Conservation (phyloP, 23 tunicate species). For the Ciona savignyi region DNA sequence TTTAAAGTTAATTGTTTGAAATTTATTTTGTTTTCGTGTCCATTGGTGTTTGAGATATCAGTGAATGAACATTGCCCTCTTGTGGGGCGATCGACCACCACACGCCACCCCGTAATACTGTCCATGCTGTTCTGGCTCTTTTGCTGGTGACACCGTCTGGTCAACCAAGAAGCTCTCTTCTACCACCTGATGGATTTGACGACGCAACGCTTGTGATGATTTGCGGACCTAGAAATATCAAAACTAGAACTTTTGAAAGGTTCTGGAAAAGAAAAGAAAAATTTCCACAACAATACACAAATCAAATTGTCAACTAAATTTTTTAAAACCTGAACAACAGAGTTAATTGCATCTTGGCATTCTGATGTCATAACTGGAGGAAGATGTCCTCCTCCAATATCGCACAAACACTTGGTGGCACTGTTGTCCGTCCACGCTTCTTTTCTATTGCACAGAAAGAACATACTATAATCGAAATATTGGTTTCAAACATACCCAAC, state of each 20-base stretch:
- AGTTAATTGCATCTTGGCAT: constrained; percentile 2
- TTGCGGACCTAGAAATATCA: background rate
- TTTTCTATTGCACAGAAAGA: background rate
- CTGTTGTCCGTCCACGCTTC: background rate
- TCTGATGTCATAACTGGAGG: constrained; percentile 12
- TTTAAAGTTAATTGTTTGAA: too few species aligned
- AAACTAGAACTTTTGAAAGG: background rate
- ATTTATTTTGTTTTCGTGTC: background rate
- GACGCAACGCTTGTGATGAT: background rate
- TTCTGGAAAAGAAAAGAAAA: background rate
- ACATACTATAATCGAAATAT: too few species aligned
- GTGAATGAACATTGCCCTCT: background rate
- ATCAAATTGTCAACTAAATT: too few species aligned
- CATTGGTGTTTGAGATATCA: background rate
- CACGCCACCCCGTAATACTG: constrained; percentile 30
- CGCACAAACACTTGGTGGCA: constrained; percentile 7
- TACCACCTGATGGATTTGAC: background rate
- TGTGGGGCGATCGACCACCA: constrained; percentile 15
- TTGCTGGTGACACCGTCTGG: background rate
- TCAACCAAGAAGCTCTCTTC: constrained; percentile 12
- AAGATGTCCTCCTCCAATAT: background rate
- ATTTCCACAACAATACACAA: too few species aligned
- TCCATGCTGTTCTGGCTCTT: background rate
- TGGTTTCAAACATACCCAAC: too few species aligned
- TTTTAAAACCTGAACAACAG: constrained; percentile 2